These are phyloP conservation scores for Sturnus vulgaris DNA, from an alignment of 2,113 vertebrate species.

Conservation along the genomic window DNA sequence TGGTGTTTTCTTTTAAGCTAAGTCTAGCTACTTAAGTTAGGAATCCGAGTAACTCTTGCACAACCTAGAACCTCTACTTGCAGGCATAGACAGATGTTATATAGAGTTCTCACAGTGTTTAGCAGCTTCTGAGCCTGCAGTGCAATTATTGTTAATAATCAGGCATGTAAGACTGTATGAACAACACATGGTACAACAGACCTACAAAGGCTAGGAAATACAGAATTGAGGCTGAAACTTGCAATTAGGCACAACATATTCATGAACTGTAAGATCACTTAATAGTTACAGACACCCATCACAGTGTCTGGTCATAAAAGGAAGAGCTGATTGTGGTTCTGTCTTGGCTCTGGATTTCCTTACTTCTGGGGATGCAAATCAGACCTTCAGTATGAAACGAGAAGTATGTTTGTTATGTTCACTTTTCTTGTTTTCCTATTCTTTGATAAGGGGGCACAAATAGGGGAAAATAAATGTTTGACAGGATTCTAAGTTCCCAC, in stretches of 20 bases:
- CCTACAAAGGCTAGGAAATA: conserved; percentile 16
- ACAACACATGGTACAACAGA: not conserved
- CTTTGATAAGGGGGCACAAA: not conserved
- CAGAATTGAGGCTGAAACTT: conserved; percentile 23
- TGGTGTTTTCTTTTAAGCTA: not conserved
- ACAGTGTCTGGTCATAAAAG: conserved; percentile 63
- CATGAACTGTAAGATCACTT: conserved; percentile 54
- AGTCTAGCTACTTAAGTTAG: not conserved
- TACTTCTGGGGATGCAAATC: conserved; percentile 24
- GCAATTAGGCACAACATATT: conserved; percentile 36
- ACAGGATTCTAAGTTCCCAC: not conserved
- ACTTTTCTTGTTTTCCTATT: not conserved
- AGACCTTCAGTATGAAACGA: conserved; percentile 31
- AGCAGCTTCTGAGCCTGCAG: conserved; percentile 63
- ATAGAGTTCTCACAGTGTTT: conserved; percentile 71
- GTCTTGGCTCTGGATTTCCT: conserved; percentile 33
- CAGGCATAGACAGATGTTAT: not conserved
- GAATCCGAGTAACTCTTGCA: not conserved
- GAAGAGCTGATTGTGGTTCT: conserved; percentile 52
- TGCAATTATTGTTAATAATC: conserved; percentile 46
- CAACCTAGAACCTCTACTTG: not conserved
- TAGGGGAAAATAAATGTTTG: not conserved
- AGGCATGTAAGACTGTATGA: conserved; percentile 25
- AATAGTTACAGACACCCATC: conserved; percentile 48
- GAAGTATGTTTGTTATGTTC: not conserved